Conservation (phyloP, 1,140 invertebrate genomes). For the Drosophila rufa region DNA sequence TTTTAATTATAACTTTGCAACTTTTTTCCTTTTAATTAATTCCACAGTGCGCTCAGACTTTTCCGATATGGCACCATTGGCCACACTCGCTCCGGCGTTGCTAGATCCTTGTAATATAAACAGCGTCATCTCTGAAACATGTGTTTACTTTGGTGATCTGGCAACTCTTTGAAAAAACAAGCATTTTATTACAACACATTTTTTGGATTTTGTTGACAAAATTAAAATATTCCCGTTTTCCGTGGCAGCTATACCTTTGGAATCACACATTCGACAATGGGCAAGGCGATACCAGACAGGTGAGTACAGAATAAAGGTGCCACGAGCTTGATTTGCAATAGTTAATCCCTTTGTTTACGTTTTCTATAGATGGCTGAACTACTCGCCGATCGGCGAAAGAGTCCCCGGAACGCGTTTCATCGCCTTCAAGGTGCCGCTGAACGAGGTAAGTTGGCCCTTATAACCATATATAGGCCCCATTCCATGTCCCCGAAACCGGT, state of each 20-base stretch:
- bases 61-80: too few species aligned
- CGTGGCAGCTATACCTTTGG: background rate
- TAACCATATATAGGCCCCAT: background rate
- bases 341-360: slow-evolving; percentile 11
- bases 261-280: slow-evolving; percentile 27
- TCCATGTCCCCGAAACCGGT: slow-evolving; percentile 53
- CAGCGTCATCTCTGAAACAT: slow-evolving; percentile 4
- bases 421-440: slow-evolving; percentile 92
- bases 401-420: slow-evolving; percentile 90
- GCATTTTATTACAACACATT: slow-evolving; percentile 11
- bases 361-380: slow-evolving; percentile 89
- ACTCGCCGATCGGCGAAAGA: slow-evolving; percentile 88
- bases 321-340: too few species aligned
- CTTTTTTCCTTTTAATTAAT: too few species aligned
- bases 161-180: slow-evolving; percentile 1
- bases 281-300: slow-evolving; percentile 60
- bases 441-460: slow-evolving; percentile 86
- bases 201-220: background rate
- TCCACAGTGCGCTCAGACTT: too few species aligned
- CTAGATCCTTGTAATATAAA: too few species aligned
- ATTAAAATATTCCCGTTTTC: background rate
- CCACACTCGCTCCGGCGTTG: too few species aligned
- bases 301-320: background rate
- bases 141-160: background rate
- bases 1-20: too few species aligned